Evolutionary conservation across 64 coral and sea anemone genomes (phyloP).

Genomic region (Acropora yongei): DNA sequence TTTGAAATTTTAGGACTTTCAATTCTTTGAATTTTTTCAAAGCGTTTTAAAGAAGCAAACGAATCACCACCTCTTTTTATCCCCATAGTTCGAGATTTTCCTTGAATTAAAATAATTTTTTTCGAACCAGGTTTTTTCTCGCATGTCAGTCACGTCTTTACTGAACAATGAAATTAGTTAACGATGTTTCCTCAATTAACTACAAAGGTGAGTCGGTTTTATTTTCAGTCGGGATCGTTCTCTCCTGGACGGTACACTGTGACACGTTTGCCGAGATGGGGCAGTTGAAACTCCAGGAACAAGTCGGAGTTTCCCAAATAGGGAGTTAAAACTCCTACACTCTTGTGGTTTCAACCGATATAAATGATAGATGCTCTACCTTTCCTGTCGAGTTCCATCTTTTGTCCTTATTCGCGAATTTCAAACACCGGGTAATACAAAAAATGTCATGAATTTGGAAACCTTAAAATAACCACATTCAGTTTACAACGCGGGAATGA

Average conservation of each 20-base stretch:
- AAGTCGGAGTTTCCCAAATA: not conserved
- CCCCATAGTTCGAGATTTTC: too few species aligned
- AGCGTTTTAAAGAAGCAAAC: not conserved
- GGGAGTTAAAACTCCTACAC: not conserved
- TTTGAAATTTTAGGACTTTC: too few species aligned
- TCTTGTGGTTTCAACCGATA: not conserved
- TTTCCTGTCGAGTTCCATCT: constrained; percentile 6
- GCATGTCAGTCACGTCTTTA: too few species aligned
- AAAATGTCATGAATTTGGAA: not conserved
- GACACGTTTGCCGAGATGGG: not conserved
- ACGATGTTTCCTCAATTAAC: too few species aligned
- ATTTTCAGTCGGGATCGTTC: too few species aligned
- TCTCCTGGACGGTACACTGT: too few species aligned
- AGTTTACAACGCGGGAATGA: not conserved
- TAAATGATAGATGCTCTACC: not conserved
- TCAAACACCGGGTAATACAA: not conserved
- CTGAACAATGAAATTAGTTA: too few species aligned
- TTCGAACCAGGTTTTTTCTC: too few species aligned
- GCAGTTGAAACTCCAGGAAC: not conserved
- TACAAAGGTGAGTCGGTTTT: too few species aligned
- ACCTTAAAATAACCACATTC: not conserved
- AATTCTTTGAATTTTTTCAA: too few species aligned
- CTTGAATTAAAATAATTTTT: too few species aligned
- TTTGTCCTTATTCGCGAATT: not conserved
- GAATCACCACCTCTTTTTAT: too few species aligned